Evolutionary conservation across 1,140 invertebrate species (phyloP), one percentile per base, ranked within the genome.

Genomic region (Drosophila truncata): DNA sequence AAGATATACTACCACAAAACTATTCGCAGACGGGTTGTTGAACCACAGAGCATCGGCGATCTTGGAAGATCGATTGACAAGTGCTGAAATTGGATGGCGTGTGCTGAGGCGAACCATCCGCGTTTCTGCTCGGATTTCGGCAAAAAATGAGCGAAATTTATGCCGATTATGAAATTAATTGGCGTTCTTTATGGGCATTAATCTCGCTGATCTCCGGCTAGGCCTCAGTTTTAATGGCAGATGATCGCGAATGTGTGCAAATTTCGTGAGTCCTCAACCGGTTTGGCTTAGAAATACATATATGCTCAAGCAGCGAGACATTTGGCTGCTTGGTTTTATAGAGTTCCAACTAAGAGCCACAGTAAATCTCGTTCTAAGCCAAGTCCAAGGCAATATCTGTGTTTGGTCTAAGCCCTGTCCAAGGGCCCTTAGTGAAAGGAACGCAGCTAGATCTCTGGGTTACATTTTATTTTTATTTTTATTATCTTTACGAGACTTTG

Each of bases 401-500:
- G 13, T 50, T 60, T 41, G 18, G 2, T 10, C 20, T 39, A 60
- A 82, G 82, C 82, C 82, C 82, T 84, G 31, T 25, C 71, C 77
- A 79, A 63, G 54, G 65, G 81, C 41, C n/a, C 18, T 20, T 29
- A 25, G 81, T 84, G 85, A 88, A 88, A 88, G 84, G 84, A 52
- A 65, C 52, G n/a, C 31, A 41, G 42, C 6, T 16, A 50, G 42
- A 66, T 76, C 11, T 58, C 20, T 55, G 33, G 33, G 20, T 39
- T 64, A 37, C 61, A 59, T 75, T 62, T 55, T 55, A 49, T 52
- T 57, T 73, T 78, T 60, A 47, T 73, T 78, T 79, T 78, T 54
- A 67, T 72, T 81, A 65, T 62, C 62, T 67, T 80, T 80, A 87
- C 42, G 59, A 59, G 50, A 76, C 85, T 90, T 90, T 90, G 85